Evolutionary conservation across 2,888 invertebrate genomes (phyloP), one percentile per base, ranked within the genome.

Genomic region (Ormyrus labotus): DNA sequence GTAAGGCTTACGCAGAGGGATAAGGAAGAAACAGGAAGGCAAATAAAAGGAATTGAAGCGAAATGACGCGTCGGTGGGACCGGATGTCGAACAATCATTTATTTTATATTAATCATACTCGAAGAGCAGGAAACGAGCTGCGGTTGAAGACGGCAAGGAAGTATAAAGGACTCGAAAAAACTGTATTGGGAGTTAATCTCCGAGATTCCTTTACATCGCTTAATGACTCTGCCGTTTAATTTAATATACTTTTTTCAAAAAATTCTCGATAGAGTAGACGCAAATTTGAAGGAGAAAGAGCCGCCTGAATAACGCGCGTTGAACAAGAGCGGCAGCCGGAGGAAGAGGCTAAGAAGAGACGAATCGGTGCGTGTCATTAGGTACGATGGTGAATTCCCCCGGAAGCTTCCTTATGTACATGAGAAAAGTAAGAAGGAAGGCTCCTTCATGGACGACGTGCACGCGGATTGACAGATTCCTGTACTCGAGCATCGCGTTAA

Each of bases 71-170:
- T 81, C 83, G 86, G 88, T 88, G 89, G 83, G 90, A 89, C 89
- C 90, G 90, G 90, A 90, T 90, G 90, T 85, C 85, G 84, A 83
- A 88, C 87, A 90, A 89, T 90, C 88, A 89, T 90, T 90, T 88
- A 89, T 90, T 90, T 88, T 87, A 89, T 90, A 90, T 90, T 89
- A 90, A 90, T 90, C 88, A 88, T 86, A 85, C 85, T 85, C 83
- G 84, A 77, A 85, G 86, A 76, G 84, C 88, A 89, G 89, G 87
- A 89, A 89, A 87, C 86, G 83, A 81, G 83, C 73, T 81, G 76
- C 81, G 83, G 81, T 82, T 55, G 70, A 60, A 64, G 5, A 13
- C 19, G 34, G 34, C 80, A 73, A 81, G 82, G 80, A 83, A 83
- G 73, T 72, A 60, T 13, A 13, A 13, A 55, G 61, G 57, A 55